These are phyloP conservation scores for Microplitis demolitor DNA, from an alignment of 1,140 invertebrate species.

Conservation along the genomic window DNA sequence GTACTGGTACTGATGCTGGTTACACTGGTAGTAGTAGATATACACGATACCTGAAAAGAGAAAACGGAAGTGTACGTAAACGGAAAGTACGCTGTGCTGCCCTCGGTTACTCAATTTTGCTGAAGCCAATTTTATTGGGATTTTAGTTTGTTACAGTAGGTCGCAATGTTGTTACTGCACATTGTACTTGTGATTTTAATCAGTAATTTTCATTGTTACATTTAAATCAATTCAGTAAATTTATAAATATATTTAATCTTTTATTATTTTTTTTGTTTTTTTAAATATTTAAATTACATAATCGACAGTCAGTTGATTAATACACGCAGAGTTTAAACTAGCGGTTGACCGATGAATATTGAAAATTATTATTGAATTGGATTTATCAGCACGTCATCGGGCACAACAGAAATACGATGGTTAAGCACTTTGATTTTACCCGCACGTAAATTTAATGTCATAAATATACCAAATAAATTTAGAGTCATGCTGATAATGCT, in stretches of 20 bases:
- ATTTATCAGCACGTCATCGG: background rate
- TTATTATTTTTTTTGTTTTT: background rate
- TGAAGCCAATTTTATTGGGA: constrained; percentile 18
- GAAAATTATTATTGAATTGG: background rate
- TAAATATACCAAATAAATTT: background rate
- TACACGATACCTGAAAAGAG: background rate
- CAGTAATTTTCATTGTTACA: background rate
- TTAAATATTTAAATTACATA: background rate
- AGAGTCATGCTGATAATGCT: no score
- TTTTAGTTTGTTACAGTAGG: background rate
- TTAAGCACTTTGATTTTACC: background rate
- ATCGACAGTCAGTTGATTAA: background rate
- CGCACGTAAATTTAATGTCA: background rate
- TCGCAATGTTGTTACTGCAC: background rate
- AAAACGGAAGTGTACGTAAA: background rate
- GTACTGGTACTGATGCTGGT: no score
- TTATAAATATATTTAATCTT: background rate
- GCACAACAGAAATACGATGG: background rate
- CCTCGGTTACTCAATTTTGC: constrained; percentile 12
- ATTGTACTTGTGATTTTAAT: background rate
- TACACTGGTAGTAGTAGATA: background rate
- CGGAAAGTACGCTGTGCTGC: background rate
- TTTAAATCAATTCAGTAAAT: background rate
- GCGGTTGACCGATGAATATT: constrained; percentile 5
- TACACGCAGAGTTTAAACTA: background rate